Evolutionary conservation across 2,888 invertebrate species (phyloP), one percentile per base, ranked within the genome.

Genomic region (Drosophila dives): DNA sequence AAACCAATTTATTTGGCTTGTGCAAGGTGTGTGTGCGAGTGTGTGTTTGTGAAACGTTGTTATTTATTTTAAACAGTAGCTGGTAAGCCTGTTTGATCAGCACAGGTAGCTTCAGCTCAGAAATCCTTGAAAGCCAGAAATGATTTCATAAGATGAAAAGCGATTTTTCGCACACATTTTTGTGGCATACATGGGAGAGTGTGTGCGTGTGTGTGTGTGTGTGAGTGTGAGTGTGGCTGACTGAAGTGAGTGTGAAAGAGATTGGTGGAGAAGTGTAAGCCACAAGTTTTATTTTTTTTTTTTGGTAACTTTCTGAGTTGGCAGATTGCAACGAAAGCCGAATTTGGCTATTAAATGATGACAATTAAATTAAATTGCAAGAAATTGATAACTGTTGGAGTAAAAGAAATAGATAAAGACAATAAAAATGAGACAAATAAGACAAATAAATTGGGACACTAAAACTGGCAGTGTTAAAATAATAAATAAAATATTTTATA

Each of bases 1-100:
- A 91, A 91, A 91, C 85, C 91, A 91, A 91, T 91, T 91, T 91
- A 91, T 91, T 91, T 90, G 81, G 83, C 75, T 80, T 78, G 42
- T 49, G 12, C 59, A 48, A 59, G 71, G 38, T 62, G 55, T 42
- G 54, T 38, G 64, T 45, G 54, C 53, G 60, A 59, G 45, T 48
- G 63, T 61, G 26, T 56, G 32, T 42, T 45, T 68, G 62, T 66
- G 65, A 64, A 74, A 70, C 70, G 76, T 74, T 87, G 77, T 89
- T 89, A 90, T 88, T 88, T 88, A 90, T 88, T 88, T 90, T 88
- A 88, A 88, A 79, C 81, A 81, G 86, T 76, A 59, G 68, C 80
- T 76, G 72, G 61, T 62, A 75, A 74, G 54, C 49, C 65, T 58
- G 73, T 55, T 23, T 62, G 74, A 72, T 70, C 71, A 74, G 72